Evolutionary conservation across 2,113 vertebrate genomes (phyloP).

Genomic region (Sebastes schlegelii): DNA sequence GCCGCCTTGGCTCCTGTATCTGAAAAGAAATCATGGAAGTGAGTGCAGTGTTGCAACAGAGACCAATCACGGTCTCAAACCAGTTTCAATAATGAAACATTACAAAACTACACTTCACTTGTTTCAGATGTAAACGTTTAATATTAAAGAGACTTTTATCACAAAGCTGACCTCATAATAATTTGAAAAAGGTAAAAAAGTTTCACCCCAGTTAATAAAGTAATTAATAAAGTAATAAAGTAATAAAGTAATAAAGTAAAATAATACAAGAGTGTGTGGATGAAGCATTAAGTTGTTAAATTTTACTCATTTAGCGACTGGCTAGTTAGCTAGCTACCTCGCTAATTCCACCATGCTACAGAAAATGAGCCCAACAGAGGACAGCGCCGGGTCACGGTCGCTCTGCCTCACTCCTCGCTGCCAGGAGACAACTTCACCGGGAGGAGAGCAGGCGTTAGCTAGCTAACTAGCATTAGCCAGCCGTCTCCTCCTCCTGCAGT

Average conservation of each 20-base stretch:
- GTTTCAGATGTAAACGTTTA: background rate
- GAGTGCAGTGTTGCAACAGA: background rate
- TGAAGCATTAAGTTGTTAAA: no score
- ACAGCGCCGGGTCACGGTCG: no score
- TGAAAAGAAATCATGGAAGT: conserved; percentile 66
- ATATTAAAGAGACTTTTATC: background rate
- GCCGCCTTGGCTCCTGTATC: conserved; percentile 81
- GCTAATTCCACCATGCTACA: no score
- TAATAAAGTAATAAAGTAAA: background rate
- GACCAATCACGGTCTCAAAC: background rate
- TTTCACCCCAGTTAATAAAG: background rate
- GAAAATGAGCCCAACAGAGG: no score
- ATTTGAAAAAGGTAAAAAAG: background rate
- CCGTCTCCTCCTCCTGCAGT: no score
- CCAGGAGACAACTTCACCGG: no score
- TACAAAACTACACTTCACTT: background rate
- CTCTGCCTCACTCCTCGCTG: no score
- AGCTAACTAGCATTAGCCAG: no score
- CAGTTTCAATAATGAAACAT: background rate
- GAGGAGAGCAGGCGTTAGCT: no score
- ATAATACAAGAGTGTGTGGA: background rate
- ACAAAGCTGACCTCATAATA: background rate
- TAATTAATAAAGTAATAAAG: background rate
- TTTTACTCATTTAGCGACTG: no score
- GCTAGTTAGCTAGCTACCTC: no score